Base-by-base conservation (phyloP, 2,888 invertebrate genomes). In the Tethea ocularis region DNA sequence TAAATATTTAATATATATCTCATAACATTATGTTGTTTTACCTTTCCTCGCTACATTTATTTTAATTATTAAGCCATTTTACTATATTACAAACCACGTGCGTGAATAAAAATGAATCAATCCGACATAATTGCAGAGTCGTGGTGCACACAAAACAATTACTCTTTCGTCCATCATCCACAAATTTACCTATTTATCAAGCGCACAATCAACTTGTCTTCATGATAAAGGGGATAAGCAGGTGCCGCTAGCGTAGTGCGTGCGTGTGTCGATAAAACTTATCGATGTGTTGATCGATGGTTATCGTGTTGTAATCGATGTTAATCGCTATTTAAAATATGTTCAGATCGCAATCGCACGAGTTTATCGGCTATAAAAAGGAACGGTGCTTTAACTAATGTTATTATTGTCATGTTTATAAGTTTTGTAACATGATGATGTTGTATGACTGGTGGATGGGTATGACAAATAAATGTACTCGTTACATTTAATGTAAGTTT, bases 81-180 rank as follows among this genome's bases (percentile, higher is more conserved):
- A 33, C 33, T 13, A 4, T 4, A 33, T 13, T 7, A 13, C 13
- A 33, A 33, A 26, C 13, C 33, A 1, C 13, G 13, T 33, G 33
- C 13, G 33, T 13, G 33, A 76, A 79, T 82, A 80, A 78, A 81
- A 81, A 78, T 81, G 33, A 33, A 33, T 84, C 78, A 81, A 78
- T 78, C 76, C 73, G 66, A 64, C 61, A 71, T 79, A 81, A 80
- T 80, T 75, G 76, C 70, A 60, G 57, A 61, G 64, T 69, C 68
- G 58, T 63, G 67, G 58, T 46, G 46, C 20, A 61, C 62, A 65
- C 63, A 71, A 78, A 81, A 83, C 78, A 82, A 80, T 84, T 81
- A 80, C 71, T 64, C 62, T 62, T 67, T 63, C 67, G 65, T 63
- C 70, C 66, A 74, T 74, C 71, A 71, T 67, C 62, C 52, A 67